phyloP scores from a whole-genome alignment of 2,113 vertebrate genomes.

The Dendrocopos noguchii region DNA sequence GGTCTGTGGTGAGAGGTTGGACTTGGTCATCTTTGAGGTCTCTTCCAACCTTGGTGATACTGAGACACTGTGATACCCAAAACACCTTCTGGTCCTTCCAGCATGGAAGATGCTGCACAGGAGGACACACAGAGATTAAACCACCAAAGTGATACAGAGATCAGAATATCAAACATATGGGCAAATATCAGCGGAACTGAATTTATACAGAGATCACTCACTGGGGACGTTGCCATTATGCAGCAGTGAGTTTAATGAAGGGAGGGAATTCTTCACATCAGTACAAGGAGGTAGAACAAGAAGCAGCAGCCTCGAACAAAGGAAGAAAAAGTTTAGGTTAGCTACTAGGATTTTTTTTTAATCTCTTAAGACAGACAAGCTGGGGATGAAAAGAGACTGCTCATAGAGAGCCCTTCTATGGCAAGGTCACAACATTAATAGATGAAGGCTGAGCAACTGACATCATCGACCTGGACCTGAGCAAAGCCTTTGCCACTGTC shows the following conservation, averaged over 20 bases:
- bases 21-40: too few relatives aligned
- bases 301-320: slow-evolving; percentile 58
- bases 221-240: slow-evolving; percentile 59
- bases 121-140: slow-evolving; percentile 10
- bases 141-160: slow-evolving; percentile 21
- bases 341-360: slow-evolving; percentile 5
- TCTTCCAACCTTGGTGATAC: too few relatives aligned
- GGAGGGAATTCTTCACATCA: slow-evolving; percentile 66
- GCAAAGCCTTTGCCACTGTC: too few relatives aligned
- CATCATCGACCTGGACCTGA: too few relatives aligned
- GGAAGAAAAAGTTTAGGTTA: slow-evolving; percentile 50
- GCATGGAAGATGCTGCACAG: not conserved
- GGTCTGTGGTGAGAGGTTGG: too few relatives aligned
- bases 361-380: not conserved
- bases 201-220: slow-evolving; percentile 65
- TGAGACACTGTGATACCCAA: not conserved
- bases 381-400: slow-evolving; percentile 22
- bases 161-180: slow-evolving; percentile 41
- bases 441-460: too few relatives aligned
- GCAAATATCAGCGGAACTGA: slow-evolving; percentile 57
- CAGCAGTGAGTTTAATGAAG: slow-evolving; percentile 62
- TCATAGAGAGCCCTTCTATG: not conserved
- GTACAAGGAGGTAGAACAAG: slow-evolving; percentile 70
- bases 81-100: slow-evolving; percentile 6
- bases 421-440: too few relatives aligned